Base-by-base conservation (phyloP, 2,888 invertebrate species). In the Diadegma fenestrale region DNA sequence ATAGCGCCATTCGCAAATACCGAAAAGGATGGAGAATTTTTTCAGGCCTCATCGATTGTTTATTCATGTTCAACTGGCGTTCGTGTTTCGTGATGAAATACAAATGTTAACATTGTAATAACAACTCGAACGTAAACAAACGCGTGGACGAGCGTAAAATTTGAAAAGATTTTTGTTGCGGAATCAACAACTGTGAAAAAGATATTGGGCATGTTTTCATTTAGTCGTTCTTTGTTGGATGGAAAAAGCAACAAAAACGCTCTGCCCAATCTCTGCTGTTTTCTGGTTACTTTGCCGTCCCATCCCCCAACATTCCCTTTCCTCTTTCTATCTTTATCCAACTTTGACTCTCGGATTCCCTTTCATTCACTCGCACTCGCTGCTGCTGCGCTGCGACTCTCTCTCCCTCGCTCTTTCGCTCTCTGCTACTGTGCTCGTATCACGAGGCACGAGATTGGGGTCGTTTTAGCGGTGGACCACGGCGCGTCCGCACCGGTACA, bases 401-500 rank as follows among this genome's bases (percentile, higher is more conserved):
- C 8, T 64, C 30, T 61, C 45, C 51, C 68, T 69, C 76, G 76
- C 26, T 14, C 66, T 58, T 51, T 68, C 68, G 43, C 48, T 48
- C 48, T 66, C 45, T 51, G 63, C 66, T 37, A 73, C 76, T 30
- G 58, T 41, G 33, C 78, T 51, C 72, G 73, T 54, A 79, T 80
- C 80, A 78, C 85, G n/a, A 82, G 81, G 77, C 79, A 82, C 85
- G 84, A 87, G 86, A 87, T 88, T 87, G 88, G 87, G 87, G 87
- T 84, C 86, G 87, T 87, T 91, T 90, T 88, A 89, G 91, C 87
- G 90, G 90, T 89, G 88, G 82, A 90, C 90, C 91, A 88, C 61
- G 41, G 81, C 77, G 85, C 80, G 82, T 83, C 80, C 84, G 80
- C 82, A 84, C 80, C 81, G 81, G 81, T 54, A 73, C 69, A 77